A percentile compares a stretch with the other conserved stretches of the same genome.
Conservation (phyloP, 2,797 vertebrate genomes). For the Danio tinwini region DNA sequence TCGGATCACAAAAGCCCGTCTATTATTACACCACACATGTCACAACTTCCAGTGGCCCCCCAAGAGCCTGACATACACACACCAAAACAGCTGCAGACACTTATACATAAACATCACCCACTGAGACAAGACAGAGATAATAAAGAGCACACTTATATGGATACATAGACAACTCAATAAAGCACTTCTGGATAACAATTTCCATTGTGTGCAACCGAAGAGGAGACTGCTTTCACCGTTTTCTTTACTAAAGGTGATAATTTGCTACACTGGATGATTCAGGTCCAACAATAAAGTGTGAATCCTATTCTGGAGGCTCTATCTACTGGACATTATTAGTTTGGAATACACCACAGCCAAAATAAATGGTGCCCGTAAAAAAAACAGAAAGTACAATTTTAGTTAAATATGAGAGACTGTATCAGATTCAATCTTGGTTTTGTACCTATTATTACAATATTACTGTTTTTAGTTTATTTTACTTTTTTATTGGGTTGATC, state of each 20-base stretch:
- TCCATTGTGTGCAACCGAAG: conserved; percentile 27
- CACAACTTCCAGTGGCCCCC: conserved; percentile 56
- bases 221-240: not conserved
- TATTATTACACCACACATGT: conserved; percentile 62
- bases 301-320: no score
- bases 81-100: conserved; percentile 54
- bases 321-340: no score
- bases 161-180: conserved; percentile 37
- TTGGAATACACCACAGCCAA: no score
- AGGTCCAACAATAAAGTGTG: not conserved
- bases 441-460: no score
- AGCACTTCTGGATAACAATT: conserved; percentile 34
- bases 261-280: conserved; percentile 2
- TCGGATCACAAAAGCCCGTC: conserved; percentile 59
- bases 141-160: conserved; percentile 25
- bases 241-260: conserved; percentile 22
- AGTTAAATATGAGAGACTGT: no score
- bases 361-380: no score
- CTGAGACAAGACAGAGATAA: conserved; percentile 44
- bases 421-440: no score
- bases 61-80: conserved; percentile 52
- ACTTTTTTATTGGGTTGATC: no score
- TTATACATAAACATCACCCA: conserved; percentile 54
- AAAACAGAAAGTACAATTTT: no score
- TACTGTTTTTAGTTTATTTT: no score